Evolutionary conservation across 1,140 invertebrate species (phyloP).

Genomic region (Plectrocnemia conspersa): DNA sequence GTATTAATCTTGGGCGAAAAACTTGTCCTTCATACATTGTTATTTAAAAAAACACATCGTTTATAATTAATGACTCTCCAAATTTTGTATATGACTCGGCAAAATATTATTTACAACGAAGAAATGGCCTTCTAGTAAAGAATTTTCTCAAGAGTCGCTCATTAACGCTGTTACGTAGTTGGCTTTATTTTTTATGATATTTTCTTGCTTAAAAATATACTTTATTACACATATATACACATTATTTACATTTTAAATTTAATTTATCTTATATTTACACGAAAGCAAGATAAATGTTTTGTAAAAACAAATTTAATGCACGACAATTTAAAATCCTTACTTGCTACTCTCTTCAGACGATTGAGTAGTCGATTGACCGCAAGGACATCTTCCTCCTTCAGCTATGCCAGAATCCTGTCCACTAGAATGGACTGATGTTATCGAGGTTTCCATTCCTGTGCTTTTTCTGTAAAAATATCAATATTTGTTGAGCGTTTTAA

Average conservation of each 20-base stretch:
- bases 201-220: not conserved
- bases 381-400: constrained; percentile 53
- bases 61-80: too few relatives aligned
- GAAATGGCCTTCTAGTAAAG: too few relatives aligned
- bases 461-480: constrained; percentile 23
- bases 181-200: not conserved
- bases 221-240: not conserved
- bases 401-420: constrained; percentile 75
- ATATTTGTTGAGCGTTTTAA: too few relatives aligned
- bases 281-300: too few relatives aligned
- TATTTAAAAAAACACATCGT: too few relatives aligned
- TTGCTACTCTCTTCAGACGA: constrained; percentile 66
- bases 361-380: constrained; percentile 62
- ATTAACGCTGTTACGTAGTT: not conserved
- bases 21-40: too few relatives aligned
- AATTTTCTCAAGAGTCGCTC: too few relatives aligned
- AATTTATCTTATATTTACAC: too few relatives aligned
- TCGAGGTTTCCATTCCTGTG: constrained; percentile 54
- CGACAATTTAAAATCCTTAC: constrained; percentile 52
- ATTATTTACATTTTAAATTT: too few relatives aligned
- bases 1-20: too few relatives aligned
- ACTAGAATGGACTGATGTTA: constrained; percentile 73
- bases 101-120: too few relatives aligned
- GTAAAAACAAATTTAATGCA: not conserved
- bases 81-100: too few relatives aligned